Evolutionary conservation across 2,888 invertebrate species (phyloP).

Genomic region (Hofmannophila pseudospretella): DNA sequence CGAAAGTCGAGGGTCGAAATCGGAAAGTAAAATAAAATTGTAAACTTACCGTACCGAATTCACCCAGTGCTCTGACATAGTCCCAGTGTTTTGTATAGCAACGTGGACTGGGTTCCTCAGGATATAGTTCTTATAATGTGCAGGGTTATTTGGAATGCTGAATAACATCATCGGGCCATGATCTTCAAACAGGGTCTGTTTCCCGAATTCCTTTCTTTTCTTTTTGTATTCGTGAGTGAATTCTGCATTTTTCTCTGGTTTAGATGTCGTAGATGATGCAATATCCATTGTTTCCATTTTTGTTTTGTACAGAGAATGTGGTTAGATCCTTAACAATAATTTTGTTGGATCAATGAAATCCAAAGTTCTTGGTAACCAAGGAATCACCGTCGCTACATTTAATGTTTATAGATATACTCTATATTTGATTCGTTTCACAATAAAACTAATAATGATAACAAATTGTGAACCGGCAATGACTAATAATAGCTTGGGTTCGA

Average conservation of each 20-base stretch:
- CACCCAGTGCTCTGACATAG: slow-evolving; percentile 80
- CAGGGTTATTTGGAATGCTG: slow-evolving; percentile 80
- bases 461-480: no score
- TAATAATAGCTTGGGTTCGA: no score
- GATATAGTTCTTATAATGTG: slow-evolving; percentile 72
- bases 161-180: slow-evolving; percentile 81
- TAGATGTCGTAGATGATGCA: slow-evolving; percentile 15
- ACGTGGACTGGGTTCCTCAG: slow-evolving; percentile 80
- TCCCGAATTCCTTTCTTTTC: slow-evolving; percentile 84
- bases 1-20: no score
- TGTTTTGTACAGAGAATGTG: neutral
- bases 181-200: slow-evolving; percentile 83
- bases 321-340: no score
- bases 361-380: neutral
- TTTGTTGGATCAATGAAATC: slow-evolving; percentile 4
- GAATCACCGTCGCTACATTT: no score
- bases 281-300: no score
- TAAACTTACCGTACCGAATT: slow-evolving; percentile 72
- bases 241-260: slow-evolving; percentile 52
- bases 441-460: no score
- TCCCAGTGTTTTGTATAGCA: slow-evolving; percentile 79
- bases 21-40: no score
- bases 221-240: slow-evolving; percentile 79
- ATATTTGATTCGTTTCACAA: no score
- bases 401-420: no score